Conservation (phyloP, 2,113 vertebrate species). For the Gymnobelideus leadbeateri region DNA sequence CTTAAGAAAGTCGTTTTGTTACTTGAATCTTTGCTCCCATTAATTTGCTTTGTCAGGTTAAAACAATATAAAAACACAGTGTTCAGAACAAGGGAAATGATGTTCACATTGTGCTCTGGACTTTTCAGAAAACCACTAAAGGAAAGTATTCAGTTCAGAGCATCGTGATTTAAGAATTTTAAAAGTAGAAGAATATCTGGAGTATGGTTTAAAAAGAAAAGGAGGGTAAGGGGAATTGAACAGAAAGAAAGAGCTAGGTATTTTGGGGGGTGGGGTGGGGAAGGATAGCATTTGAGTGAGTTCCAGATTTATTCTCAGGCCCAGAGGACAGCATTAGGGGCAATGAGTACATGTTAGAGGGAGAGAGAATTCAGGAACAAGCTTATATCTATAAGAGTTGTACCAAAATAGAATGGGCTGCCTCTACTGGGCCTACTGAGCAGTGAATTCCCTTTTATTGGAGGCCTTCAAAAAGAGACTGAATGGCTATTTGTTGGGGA, state of each 20-base stretch:
- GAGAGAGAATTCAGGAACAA: neutral
- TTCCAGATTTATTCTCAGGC: neutral
- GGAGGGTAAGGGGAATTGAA: neutral
- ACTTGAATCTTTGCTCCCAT: neutral
- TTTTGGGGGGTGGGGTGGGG: neutral
- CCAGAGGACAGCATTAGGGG: neutral
- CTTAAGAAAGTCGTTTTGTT: neutral
- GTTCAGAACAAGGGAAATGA: neutral
- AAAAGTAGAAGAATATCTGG: neutral
- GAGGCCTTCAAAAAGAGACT: neutral
- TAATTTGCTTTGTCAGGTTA: neutral
- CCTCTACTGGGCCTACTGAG: neutral
- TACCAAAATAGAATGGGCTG: neutral
- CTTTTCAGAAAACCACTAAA: neutral
- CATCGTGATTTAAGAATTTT: neutral
- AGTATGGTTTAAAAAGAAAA: neutral
- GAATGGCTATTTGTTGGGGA: neutral
- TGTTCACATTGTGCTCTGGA: neutral
- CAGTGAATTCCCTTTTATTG: neutral
- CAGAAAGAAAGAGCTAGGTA: neutral
- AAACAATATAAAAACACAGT: neutral
- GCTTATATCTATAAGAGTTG: neutral
- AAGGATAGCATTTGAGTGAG: neutral
- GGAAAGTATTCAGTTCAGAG: neutral
- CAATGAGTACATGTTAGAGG: neutral